A percentile compares a stretch with the other conserved stretches of the same genome.
These are phyloP conservation scores for Paramormyrops kingsleyae DNA, from an alignment of 2,113 vertebrate genomes.

Conservation along the genomic window DNA sequence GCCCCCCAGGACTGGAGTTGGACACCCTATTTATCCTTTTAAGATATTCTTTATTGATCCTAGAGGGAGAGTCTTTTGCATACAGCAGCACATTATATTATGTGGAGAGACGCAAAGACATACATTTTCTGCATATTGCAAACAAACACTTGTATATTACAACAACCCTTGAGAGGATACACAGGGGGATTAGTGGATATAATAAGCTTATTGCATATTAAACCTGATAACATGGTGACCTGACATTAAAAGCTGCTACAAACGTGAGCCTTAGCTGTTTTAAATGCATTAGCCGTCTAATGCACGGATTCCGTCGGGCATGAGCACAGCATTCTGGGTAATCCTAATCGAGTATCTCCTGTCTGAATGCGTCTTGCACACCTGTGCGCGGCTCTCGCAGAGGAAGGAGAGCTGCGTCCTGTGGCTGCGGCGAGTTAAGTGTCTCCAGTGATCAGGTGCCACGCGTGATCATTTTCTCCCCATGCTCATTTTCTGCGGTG, in stretches of 20 bases:
- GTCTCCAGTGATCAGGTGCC: neutral
- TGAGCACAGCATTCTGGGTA: neutral
- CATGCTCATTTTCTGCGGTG: neutral
- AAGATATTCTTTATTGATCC: neutral
- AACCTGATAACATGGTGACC: neutral
- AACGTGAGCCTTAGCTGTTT: neutral
- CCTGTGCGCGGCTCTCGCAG: neutral
- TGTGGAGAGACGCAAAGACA: neutral
- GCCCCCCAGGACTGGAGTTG: too few relatives aligned
- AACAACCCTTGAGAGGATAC: neutral
- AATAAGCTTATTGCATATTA: neutral
- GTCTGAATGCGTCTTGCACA: neutral
- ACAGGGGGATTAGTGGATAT: neutral
- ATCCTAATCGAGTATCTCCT: neutral
- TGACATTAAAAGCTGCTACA: neutral
- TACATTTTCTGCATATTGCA: neutral
- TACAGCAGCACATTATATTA: neutral
- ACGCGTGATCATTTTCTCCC: neutral
- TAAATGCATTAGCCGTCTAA: neutral
- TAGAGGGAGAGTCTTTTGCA: neutral
- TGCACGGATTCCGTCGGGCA: neutral
- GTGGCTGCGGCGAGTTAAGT: neutral
- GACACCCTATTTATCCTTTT: neutral
- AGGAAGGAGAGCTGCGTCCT: neutral
- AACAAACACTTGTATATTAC: neutral